phyloP scores from a whole-genome alignment of 2,113 vertebrate genomes.

The Stictonetta naevosa region DNA sequence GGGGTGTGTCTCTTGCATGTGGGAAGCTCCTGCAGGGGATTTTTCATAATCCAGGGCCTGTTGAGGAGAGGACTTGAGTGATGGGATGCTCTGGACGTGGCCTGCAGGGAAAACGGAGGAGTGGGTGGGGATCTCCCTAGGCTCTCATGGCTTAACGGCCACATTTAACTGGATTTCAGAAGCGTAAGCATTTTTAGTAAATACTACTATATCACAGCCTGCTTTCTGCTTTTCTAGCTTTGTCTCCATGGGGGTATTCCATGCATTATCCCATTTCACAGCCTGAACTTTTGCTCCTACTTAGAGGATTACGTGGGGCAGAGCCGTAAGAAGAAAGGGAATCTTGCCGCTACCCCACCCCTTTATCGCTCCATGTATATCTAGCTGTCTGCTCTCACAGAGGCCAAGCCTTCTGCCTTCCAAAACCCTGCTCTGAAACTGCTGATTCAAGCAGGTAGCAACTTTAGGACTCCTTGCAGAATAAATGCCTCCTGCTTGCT shows the following conservation, averaged over 20 bases:
- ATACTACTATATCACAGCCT: neutral
- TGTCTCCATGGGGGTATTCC: neutral
- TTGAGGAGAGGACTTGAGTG: conserved; percentile 32
- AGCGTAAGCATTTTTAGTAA: conserved; percentile 12
- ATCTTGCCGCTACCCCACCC: neutral
- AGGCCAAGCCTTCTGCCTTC: conserved; percentile 26
- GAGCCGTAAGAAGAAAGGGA: neutral
- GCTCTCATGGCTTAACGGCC: neutral
- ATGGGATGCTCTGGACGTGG: conserved; percentile 38
- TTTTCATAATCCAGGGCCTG: conserved; percentile 52
- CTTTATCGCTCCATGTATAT: neutral
- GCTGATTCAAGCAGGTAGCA: conserved; percentile 68
- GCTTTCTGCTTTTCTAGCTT: neutral
- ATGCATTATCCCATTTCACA: conserved; percentile 38
- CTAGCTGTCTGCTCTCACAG: neutral
- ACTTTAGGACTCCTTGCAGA: conserved; percentile 50
- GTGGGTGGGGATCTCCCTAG: conserved; percentile 9
- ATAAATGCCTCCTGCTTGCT: conserved; percentile 31
- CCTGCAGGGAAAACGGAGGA: conserved; percentile 36
- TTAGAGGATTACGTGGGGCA: conserved; percentile 22
- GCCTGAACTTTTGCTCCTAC: conserved; percentile 19
- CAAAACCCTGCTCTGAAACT: conserved; percentile 21
- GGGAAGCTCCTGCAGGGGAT: conserved; percentile 64
- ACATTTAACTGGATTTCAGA: neutral
- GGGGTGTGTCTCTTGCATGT: conserved; percentile 44